Conservation (phyloP, 2,797 vertebrate genomes). For the Betta splendens region DNA sequence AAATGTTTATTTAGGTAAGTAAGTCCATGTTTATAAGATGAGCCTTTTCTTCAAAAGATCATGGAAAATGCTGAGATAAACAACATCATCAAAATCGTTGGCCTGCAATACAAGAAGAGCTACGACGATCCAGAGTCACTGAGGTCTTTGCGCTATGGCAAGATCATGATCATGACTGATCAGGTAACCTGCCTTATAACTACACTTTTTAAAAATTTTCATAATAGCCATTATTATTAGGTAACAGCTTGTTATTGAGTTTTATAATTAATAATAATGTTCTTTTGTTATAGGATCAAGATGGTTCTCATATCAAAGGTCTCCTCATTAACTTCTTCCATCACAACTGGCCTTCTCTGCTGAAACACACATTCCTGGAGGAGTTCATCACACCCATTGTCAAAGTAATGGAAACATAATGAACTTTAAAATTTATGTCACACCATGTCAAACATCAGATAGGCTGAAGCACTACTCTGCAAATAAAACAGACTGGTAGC, state of each 20-base stretch:
- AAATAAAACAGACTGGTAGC: neutral
- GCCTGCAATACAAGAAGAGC: conserved; percentile 95
- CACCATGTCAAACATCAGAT: neutral
- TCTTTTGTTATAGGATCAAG: conserved; percentile 87
- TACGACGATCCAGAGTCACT: conserved; percentile 94
- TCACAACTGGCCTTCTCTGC: conserved; percentile 97
- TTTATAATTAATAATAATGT: conserved; percentile 11
- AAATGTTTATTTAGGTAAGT: too few species aligned
- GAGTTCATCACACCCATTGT: conserved; percentile 99
- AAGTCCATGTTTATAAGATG: neutral
- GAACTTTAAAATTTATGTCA: too few species aligned
- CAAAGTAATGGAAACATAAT: conserved; percentile 81
- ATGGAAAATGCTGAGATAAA: conserved; percentile 99
- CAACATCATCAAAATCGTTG: conserved; percentile 98
- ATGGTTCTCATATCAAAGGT: conserved; percentile 98
- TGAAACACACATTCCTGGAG: conserved; percentile 93
- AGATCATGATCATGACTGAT: conserved; percentile 99
- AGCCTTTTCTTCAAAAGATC: conserved; percentile 79
- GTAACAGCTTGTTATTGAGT: neutral
- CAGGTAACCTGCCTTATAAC: conserved; percentile 81
- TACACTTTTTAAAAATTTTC: too few species aligned
- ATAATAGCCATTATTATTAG: too few species aligned
- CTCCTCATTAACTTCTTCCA: conserved; percentile 99
- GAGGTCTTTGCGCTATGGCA: conserved; percentile 92
- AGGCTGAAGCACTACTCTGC: neutral